Evolutionary conservation across 1,140 invertebrate genomes (phyloP).

Genomic region (Parapsyche elsis): DNA sequence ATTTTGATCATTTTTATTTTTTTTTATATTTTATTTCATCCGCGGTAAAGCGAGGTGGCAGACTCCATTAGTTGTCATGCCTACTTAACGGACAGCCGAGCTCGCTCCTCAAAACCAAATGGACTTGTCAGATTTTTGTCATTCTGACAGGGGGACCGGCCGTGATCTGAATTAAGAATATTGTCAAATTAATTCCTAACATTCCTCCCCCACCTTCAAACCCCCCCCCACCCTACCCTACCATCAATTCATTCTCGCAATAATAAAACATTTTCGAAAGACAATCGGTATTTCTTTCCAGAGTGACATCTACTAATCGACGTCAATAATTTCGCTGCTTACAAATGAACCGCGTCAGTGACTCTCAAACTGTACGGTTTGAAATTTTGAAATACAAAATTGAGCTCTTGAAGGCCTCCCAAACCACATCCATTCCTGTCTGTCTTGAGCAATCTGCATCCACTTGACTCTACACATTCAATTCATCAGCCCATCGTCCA

Average conservation of each 20-base stretch:
- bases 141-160: constrained; percentile 27
- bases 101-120: not conserved
- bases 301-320: not conserved
- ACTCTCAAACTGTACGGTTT: too few relatives aligned
- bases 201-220: not conserved
- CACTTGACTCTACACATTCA: too few relatives aligned
- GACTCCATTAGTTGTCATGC: constrained; percentile 30
- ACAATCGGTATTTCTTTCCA: not conserved
- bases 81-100: constrained; percentile 30
- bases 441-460: too few relatives aligned
- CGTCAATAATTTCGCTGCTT: too few relatives aligned
- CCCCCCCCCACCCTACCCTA: too few relatives aligned
- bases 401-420: too few relatives aligned
- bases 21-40: constrained; percentile 10
- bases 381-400: too few relatives aligned
- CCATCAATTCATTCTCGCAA: not conserved
- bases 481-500: too few relatives aligned
- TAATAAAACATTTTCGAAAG: too few relatives aligned
- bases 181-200: constrained; percentile 33
- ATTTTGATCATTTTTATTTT: not conserved
- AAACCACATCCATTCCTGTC: too few relatives aligned
- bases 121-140: constrained; percentile 41
- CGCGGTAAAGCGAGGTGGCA: constrained; percentile 5
- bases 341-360: too few relatives aligned
- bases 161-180: constrained; percentile 33